Evolutionary conservation across 2,797 vertebrate species (phyloP).

Genomic region (Eulemur coronatus): DNA sequence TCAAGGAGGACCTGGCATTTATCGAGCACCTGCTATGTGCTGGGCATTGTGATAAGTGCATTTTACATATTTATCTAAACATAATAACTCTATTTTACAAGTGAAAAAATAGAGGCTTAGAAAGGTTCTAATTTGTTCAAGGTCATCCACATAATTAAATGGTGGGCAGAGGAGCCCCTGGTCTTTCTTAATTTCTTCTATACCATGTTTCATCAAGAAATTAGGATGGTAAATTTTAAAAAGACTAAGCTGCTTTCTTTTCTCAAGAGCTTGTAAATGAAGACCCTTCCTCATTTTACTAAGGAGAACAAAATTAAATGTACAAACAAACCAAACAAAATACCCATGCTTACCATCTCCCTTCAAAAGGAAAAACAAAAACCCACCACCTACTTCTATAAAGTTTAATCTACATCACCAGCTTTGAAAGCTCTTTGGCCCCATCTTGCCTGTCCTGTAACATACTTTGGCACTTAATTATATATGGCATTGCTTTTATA

Average conservation of each 20-base stretch:
- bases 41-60: slow-evolving; percentile 22
- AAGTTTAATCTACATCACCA: not conserved
- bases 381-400: not conserved
- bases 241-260: not conserved
- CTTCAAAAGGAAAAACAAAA: no score
- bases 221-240: not conserved
- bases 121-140: slow-evolving; percentile 6
- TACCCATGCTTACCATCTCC: not conserved
- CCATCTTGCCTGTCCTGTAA: not conserved
- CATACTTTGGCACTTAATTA: not conserved
- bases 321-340: not conserved
- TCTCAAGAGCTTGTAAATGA: slow-evolving; percentile 23
- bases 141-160: not conserved
- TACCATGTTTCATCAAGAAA: not conserved
- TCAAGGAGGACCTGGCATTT: slow-evolving; percentile 53
- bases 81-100: slow-evolving; percentile 18
- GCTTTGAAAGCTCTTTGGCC: not conserved
- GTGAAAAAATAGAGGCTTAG: slow-evolving; percentile 20
- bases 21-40: slow-evolving; percentile 46
- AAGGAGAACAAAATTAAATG: slow-evolving; percentile 26
- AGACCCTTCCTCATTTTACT: slow-evolving; percentile 7
- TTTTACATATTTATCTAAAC: slow-evolving; percentile 14
- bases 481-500: not conserved
- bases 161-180: not conserved
- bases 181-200: slow-evolving; percentile 13